These are phyloP conservation scores for Apolygus lucorum DNA, from an alignment of 1,140 invertebrate genomes.

Conservation along the genomic window DNA sequence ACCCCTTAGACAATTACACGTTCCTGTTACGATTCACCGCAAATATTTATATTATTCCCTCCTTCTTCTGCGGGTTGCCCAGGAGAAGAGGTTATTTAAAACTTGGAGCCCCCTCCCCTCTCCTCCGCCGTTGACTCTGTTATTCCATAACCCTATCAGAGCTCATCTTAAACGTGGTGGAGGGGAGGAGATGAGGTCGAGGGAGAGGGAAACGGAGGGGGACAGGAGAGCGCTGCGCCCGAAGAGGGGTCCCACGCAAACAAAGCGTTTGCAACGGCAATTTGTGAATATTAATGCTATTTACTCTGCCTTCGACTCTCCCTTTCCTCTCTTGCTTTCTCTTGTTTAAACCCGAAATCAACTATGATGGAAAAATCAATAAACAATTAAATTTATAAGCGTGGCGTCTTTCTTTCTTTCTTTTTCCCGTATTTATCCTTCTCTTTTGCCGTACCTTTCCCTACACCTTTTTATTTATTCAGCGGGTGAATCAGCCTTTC, in stretches of 20 bases:
- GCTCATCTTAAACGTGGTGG: slow-evolving; percentile 16
- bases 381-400: slow-evolving; percentile 2
- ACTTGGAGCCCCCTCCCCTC: neutral
- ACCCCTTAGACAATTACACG: slow-evolving; percentile 4
- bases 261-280: slow-evolving; percentile 4
- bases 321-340: slow-evolving; percentile 1
- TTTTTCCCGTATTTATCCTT: neutral
- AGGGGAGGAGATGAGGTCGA: too few species aligned
- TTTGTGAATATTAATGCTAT: slow-evolving; percentile 17
- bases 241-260: neutral
- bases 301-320: neutral
- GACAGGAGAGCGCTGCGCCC: neutral
- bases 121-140: neutral
- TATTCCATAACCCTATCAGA: slow-evolving; percentile 10
- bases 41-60: slow-evolving; percentile 11
- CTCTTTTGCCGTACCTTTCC: too few species aligned
- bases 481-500: too few species aligned
- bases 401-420: neutral
- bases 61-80: neutral
- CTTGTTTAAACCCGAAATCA: slow-evolving; percentile 6
- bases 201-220: neutral
- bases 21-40: slow-evolving; percentile 4
- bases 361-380: slow-evolving; percentile 7
- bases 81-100: slow-evolving; percentile 3
- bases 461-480: too few species aligned